Evolutionary conservation across 2,888 invertebrate species (phyloP), one percentile per base, ranked within the genome.

Genomic region (Drosophila ustulata): DNA sequence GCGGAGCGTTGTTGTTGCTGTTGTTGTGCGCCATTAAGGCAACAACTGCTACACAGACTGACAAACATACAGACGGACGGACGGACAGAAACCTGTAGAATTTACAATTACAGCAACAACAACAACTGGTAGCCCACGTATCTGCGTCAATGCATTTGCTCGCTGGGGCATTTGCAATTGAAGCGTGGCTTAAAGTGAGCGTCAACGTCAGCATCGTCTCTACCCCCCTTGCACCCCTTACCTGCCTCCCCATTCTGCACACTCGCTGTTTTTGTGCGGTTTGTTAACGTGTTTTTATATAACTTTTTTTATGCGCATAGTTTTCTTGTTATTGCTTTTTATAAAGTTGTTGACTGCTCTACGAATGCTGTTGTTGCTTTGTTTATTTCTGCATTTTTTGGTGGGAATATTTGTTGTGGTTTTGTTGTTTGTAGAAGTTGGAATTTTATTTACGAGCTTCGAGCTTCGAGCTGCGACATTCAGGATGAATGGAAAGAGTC

Each of bases 151-250:
- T 87, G 73, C 74, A 47, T 81, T 69, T 61, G 65, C 66, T 81
- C 49, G 76, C 78, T 83, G 78, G 68, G 73, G 86, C 81, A 83
- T 84, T 87, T 82, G 86, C 88, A 86, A 88, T 88, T 85, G 85
- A 85, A 85, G 85, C 85, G 85, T 88, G 86, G 86, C 83, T 88
- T 72, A 74, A 70, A 82, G 78, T 79, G 77, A 79, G 74, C 74
- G 79, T 56, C 55, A 45, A 23, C 53, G 51, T 25, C 50, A 52
- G 41, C 52, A 25, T 73, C 58, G 37, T 52, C 65, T 5, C 37
- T 59, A 13, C 45, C 37, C 50, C 52, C 55, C 2, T 47, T 23
- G 53, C 51, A 18, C 62, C 43, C 46, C 43, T 11, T 11, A 18
- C 23, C 23, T 55, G 32, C 52, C 53, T 46, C 11, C 57, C 26